Percentiles rank a stretch among this genome's conserved stretches.
Evolutionary conservation across 2,888 invertebrate genomes (phyloP).

Genomic region (Pelosia muscerda): DNA sequence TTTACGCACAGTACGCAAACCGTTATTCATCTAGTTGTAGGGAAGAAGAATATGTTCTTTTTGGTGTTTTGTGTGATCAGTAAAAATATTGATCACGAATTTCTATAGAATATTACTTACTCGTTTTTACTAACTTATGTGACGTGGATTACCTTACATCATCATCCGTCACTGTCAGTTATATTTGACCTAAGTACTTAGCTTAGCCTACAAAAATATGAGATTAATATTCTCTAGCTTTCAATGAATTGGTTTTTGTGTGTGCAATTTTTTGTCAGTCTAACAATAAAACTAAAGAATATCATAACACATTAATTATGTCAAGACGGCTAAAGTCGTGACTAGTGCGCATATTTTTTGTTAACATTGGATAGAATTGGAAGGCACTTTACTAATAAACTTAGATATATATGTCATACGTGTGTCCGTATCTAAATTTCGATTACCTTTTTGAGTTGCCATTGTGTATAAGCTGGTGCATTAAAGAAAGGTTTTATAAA

Average conservation of each 20-base stretch:
- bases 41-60: no score
- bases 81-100: background rate
- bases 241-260: background rate
- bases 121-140: no score
- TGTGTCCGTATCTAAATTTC: no score
- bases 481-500: no score
- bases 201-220: background rate
- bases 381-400: background rate
- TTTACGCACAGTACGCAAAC: no score
- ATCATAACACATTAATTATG: slow-evolving; percentile 4
- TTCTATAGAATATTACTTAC: background rate
- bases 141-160: background rate
- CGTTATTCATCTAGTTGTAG: no score
- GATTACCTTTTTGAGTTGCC: no score
- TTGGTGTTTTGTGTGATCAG: no score
- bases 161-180: background rate
- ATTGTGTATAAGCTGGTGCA: no score
- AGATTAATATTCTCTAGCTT: slow-evolving; percentile 1
- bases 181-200: slow-evolving; percentile 1
- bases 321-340: background rate
- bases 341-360: slow-evolving; percentile 1
- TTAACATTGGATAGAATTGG: background rate
- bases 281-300: background rate
- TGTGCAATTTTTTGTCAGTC: background rate
- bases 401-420: no score